Evolutionary conservation across 2,113 vertebrate species (phyloP).

Genomic region (Myotis davidii): DNA sequence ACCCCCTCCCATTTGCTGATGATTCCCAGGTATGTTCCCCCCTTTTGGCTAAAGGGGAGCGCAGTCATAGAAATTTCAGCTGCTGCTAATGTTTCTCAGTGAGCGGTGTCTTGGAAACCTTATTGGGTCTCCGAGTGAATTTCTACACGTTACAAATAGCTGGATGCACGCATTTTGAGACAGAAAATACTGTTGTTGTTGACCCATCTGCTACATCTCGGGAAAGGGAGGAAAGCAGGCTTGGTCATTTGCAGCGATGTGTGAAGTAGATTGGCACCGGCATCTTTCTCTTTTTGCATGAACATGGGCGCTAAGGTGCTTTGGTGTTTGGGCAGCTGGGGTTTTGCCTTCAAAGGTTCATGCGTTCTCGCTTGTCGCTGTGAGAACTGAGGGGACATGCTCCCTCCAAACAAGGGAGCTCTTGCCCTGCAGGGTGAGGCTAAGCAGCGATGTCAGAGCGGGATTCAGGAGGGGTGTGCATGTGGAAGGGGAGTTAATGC

Average conservation of each 20-base stretch:
- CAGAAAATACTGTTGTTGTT: slow-evolving; percentile 15
- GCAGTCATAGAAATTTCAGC: not conserved
- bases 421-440: not conserved
- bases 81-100: not conserved
- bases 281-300: not conserved
- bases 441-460: not conserved
- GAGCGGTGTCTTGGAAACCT: not conserved
- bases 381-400: slow-evolving; percentile 49
- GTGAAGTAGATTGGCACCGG: not conserved
- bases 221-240: not conserved
- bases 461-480: not conserved
- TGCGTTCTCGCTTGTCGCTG: slow-evolving; percentile 4
- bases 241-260: slow-evolving; percentile 6
- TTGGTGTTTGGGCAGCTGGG: not conserved
- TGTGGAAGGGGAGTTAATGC: not conserved
- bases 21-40: not conserved
- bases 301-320: not conserved
- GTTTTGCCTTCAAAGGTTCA: not conserved
- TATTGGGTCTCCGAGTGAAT: not conserved
- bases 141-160: not conserved
- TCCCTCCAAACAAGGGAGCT: not conserved
- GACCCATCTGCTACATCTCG: slow-evolving; percentile 8
- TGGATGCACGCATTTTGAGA: slow-evolving; percentile 18
- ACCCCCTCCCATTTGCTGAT: not conserved
- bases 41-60: slow-evolving; percentile 17